These are phyloP conservation scores for Muscicapa comitata DNA, from an alignment of 2,797 vertebrate species.

Conservation along the genomic window DNA sequence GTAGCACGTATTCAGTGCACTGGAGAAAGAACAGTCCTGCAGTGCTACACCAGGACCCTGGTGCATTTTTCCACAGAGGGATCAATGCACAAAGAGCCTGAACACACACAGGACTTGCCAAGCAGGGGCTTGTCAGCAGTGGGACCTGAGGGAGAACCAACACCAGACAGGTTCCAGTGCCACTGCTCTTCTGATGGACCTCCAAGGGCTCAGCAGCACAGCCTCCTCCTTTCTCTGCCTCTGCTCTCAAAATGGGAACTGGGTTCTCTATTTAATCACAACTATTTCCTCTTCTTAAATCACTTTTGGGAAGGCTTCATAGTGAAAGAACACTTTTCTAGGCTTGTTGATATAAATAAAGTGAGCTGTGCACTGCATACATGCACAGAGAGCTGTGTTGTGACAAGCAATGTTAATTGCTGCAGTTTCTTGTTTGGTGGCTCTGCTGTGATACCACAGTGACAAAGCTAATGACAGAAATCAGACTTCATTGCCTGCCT, in stretches of 20 bases:
- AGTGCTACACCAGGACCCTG: background rate
- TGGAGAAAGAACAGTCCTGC: background rate
- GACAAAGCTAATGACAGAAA: background rate
- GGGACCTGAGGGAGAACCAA: background rate
- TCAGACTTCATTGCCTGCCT: background rate
- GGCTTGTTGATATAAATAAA: background rate
- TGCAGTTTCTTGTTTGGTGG: background rate
- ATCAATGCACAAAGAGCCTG: background rate
- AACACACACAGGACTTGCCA: background rate
- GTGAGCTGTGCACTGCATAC: accelerated
- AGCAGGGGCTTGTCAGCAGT: background rate
- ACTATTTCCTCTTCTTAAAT: background rate
- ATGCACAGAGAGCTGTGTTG: accelerated
- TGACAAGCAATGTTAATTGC: background rate
- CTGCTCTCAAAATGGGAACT: background rate
- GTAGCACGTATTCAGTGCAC: accelerated
- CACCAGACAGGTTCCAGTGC: background rate
- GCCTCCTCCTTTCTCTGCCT: background rate
- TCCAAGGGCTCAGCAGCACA: background rate
- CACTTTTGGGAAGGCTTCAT: background rate
- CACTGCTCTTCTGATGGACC: background rate
- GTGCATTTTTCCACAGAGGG: background rate
- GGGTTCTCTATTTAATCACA: background rate
- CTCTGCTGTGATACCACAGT: background rate
- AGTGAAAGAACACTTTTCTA: background rate